Base-by-base conservation (phyloP, 1,140 invertebrate species). In the Drosophila kikkawai region DNA sequence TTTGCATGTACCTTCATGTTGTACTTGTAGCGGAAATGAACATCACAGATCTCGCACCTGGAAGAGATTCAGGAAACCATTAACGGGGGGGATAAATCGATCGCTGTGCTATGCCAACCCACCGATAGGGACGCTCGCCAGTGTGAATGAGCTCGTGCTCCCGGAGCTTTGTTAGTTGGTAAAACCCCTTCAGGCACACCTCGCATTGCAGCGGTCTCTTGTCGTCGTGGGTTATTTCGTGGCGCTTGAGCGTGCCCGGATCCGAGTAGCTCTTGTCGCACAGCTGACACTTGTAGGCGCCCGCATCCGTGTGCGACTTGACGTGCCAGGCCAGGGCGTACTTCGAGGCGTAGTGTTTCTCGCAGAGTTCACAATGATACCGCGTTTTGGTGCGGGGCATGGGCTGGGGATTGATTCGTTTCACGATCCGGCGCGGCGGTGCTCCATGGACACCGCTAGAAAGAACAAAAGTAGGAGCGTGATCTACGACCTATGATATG, bases 101-200 rank as follows among this genome's bases (percentile, higher is more conserved):
- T 19, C 7, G 7, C 13, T 15, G 1, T 17, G 9, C 15, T 19
- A 7, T 0, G 4, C 19, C 9, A 11, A 12, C 12, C 9, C 7
- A 65, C 83, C 68, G 60, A 37, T 80, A 75, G 3, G 85, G 82
- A 17, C 82, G 79, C 41, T 87, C 84, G 4, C 84, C 84, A 4
- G 84, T 87, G 47, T 87, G 84, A 15, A 88, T 88, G 1, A 79
- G 65, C 39, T 84, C 73, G 42, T 87, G 84, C 9, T 84, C 80
- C 6, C 57, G 60, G 2, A 87, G 56, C 22, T 73, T 77, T 22
- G 47, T 69, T 9, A 69, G 64, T 7, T 66, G 65, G 48, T 65
- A 87, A 55, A 88, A 87, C 5, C 80, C 80, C 29, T 87, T 87
- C 0, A 80, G 39, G 13, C 84, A 87, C 11, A 90, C 65, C 11